Base-by-base conservation (phyloP, 37 sponge, comb jelly and placozoan genomes). In the Cladorhizidae sp. region DNA sequence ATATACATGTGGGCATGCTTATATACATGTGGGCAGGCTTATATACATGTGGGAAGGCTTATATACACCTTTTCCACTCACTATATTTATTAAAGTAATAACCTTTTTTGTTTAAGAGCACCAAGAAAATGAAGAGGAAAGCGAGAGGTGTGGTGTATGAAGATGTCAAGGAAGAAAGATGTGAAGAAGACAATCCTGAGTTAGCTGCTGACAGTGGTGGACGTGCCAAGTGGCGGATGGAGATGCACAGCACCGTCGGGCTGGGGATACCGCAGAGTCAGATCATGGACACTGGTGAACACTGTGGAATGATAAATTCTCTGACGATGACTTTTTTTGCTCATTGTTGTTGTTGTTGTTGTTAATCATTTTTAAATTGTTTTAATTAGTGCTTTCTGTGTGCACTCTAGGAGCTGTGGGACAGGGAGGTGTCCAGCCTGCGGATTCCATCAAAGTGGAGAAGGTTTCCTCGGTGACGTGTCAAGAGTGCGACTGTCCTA, bases 151-250 rank as follows among this genome's bases (percentile, higher is more conserved):
- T 79, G 8, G 23, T 35, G 23, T 79, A 79, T 35, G 80, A 69
- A 51, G 65, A 78, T 43, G 49, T 21, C 50, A n/a, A 32, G 61
- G 80, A 68, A n/a, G 36, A 28, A 43, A 25, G 25, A 17, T 40
- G 39, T 14, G 56, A n/a, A 22, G 69, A n/a, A 35, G 80, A 59
- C 14, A 25, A 64, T 23, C 40, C 58, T 20, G 38, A 63, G 22
- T 18, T 74, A 8, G 25, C 20, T 26, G 57, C 74, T 32, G 36
- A 74, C 56, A 39, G n/a, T 3, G 2, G 64, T 49, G 69, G 69
- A 29, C 80, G 12, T 28, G 68, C 80, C 55, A 28, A 40, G 39
- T 79, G 80, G 80, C 65, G 56, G 56, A 79, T 79, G 55, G 80
- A 79, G 55, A 18, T 52, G 22, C 50, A 40, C 29, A 41, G 40